Base-by-base conservation (phyloP, 2,888 invertebrate species). In the Microctonus hyperodae region DNA sequence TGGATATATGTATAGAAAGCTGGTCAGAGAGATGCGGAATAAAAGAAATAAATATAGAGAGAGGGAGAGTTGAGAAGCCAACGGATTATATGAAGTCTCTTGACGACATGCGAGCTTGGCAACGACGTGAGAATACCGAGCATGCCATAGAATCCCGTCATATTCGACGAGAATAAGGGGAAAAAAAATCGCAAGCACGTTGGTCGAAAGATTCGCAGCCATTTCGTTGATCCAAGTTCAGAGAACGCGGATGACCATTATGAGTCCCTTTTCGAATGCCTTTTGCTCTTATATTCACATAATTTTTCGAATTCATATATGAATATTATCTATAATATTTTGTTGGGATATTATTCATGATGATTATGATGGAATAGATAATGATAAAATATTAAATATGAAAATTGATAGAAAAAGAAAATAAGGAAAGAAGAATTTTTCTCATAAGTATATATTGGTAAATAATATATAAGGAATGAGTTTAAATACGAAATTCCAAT, bases 401-500 rank as follows among this genome's bases (percentile, higher is more conserved):
- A 37, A 28, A 33, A 25, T 37, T 25, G 58, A 56, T 53, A 31
- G 53, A 33, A 28, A 50, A 25, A 33, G 35, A 22, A 40, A 35
- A 31, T n/a, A 20, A 40, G 69, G 72, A 63, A 67, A 70, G 59
- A 60, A 68, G 57, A 55, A 64, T 70, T 64, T 48, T 64, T 48
- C 71, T 75, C 73, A 73, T 77, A 74, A 28, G 28, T 28, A 5
- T 28, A 5, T 28, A 28, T 5, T 28, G 7, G 3, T 44, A 16
- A 4, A n/a, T 6, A 6, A 37, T 13, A 76, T 76, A 74, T 70
- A 70, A 69, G 70, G 72, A 69, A 74, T 77, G 72, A 73, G 74
- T 76, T 74, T 74, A 76, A 77, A 72, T 74, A 72, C 67, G 73
- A 69, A 71, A 76, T 76, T 70, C 72, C 72, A 69, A 65, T 67